Conservation (phyloP, 2,797 vertebrate species). For the Avahi laniger region DNA sequence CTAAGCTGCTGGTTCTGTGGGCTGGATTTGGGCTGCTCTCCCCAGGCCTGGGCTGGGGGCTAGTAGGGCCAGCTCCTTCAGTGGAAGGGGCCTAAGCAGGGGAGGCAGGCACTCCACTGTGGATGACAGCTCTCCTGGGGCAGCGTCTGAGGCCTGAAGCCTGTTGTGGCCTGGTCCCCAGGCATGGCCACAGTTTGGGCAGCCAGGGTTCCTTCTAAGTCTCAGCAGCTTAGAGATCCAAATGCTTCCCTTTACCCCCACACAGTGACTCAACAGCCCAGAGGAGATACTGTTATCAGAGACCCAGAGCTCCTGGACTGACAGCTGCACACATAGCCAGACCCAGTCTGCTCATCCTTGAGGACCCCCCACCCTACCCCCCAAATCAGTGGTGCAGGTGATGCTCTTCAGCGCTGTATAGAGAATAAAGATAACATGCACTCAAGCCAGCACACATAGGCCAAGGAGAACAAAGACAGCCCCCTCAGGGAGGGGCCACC, state of each 20-base stretch:
- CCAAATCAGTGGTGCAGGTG: constrained; percentile 66
- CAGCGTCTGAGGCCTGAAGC: background rate
- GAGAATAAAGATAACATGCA: constrained; percentile 81
- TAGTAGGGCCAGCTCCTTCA: background rate
- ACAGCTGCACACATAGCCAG: background rate
- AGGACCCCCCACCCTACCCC: background rate
- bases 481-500: constrained; percentile 61
- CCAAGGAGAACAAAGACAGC: constrained; percentile 70
- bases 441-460: constrained; percentile 76
- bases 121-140: background rate
- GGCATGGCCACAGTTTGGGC: background rate
- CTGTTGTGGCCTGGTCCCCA: background rate
- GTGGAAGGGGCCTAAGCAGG: background rate
- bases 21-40: background rate
- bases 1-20: background rate
- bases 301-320: background rate
- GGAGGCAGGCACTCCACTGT: background rate
- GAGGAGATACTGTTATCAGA: background rate
- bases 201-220: background rate
- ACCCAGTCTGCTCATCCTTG: background rate
- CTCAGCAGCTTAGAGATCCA: background rate
- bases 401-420: constrained; percentile 70
- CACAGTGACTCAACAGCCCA: background rate
- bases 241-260: background rate
- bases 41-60: background rate